These are phyloP conservation scores for Channa striata DNA, from an alignment of 2,797 vertebrate species.

Conservation along the genomic window DNA sequence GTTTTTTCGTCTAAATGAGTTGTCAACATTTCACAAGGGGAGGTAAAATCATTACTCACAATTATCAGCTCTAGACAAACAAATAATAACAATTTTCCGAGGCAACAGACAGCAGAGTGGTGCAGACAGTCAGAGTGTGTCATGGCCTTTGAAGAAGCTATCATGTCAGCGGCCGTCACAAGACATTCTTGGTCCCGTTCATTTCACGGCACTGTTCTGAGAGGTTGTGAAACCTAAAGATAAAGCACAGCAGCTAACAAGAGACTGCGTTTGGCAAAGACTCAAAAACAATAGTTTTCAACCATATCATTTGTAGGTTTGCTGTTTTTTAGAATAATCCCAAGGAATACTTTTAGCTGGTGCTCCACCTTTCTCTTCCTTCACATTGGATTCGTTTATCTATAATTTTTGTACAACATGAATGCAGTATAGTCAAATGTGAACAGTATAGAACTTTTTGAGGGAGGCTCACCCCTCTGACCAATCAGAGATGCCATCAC, in stretches of 20 bases:
- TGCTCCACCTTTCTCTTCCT: not conserved
- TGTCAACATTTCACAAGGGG: not conserved
- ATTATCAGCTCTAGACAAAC: not conserved
- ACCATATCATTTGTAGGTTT: constrained; percentile 33
- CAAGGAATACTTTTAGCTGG: not conserved
- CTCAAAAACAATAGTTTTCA: constrained; percentile 19
- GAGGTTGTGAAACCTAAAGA: constrained; percentile 67
- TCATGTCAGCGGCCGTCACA: constrained; percentile 23
- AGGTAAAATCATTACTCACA: constrained; percentile 18
- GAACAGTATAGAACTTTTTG: too few species aligned
- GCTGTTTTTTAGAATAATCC: not conserved
- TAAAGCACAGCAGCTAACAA: constrained; percentile 69
- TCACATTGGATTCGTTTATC: not conserved
- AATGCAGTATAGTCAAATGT: not conserved
- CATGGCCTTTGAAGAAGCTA: constrained; percentile 44
- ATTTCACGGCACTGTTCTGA: constrained; percentile 41
- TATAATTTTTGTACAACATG: too few species aligned
- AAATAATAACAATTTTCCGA: constrained; percentile 24
- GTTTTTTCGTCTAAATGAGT: too few species aligned
- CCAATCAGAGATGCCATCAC: too few species aligned
- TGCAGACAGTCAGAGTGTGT: constrained; percentile 22
- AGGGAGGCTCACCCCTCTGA: too few species aligned
- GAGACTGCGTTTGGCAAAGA: constrained; percentile 35
- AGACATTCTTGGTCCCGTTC: constrained; percentile 53
- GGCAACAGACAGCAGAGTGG: constrained; percentile 42